phyloP scores from a whole-genome alignment of 1,140 invertebrate genomes.

The Brachionus calyciflorus region DNA sequence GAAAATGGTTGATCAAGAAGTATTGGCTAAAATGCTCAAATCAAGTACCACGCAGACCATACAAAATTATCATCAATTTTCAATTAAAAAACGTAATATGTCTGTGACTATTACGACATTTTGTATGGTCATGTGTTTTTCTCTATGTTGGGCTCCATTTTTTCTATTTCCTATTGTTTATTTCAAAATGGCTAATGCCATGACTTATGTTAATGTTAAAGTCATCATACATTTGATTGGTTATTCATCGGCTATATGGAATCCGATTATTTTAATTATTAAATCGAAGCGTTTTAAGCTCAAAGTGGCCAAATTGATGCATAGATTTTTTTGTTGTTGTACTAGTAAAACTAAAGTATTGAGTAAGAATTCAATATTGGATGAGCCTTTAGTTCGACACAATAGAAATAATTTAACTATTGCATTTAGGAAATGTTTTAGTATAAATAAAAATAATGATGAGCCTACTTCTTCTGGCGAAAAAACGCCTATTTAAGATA shows the following conservation, averaged over 20 bases:
- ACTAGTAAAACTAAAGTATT: neutral
- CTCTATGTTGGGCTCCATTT: conserved; percentile 41
- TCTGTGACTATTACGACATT: conserved; percentile 35
- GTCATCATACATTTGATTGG: conserved; percentile 28
- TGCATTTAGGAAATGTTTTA: too few relatives aligned
- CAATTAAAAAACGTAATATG: conserved; percentile 45
- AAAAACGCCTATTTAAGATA: too few relatives aligned
- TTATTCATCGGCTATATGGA: conserved; percentile 25
- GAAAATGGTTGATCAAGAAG: neutral
- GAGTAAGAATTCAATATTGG: neutral
- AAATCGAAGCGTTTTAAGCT: conserved; percentile 27
- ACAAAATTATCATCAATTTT: conserved; percentile 46
- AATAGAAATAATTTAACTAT: too few relatives aligned
- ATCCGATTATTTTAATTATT: conserved; percentile 42
- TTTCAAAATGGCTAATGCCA: neutral
- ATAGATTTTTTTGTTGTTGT: neutral
- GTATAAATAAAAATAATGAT: neutral
- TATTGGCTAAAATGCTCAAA: conserved; percentile 7
- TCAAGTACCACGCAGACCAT: conserved; percentile 22
- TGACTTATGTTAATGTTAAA: conserved; percentile 7
- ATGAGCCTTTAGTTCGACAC: too few relatives aligned
- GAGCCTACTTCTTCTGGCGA: too few relatives aligned
- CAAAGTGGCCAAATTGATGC: neutral
- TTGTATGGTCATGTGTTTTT: conserved; percentile 43
- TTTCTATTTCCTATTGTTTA: conserved; percentile 42